Evolutionary conservation across 2,113 vertebrate species (phyloP).

Genomic region (Sceloporus tristichus): DNA sequence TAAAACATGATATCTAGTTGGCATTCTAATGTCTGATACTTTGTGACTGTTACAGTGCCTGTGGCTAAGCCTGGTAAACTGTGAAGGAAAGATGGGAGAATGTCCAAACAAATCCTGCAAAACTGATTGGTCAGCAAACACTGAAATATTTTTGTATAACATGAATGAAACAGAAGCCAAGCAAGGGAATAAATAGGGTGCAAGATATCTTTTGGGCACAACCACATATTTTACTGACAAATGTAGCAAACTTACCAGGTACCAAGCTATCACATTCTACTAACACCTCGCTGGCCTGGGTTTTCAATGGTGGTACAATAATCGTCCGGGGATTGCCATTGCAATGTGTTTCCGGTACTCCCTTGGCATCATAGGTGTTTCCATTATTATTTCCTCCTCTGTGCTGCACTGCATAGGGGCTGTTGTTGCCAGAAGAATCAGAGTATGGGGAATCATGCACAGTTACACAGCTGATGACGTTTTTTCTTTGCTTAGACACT

Average conservation of each 20-base stretch:
- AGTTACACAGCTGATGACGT: slow-evolving; percentile 98
- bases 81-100: not conserved
- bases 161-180: slow-evolving; percentile 55
- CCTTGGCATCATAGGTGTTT: slow-evolving; percentile 88
- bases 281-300: slow-evolving; percentile 87
- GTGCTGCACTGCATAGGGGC: slow-evolving; percentile 88
- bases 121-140: not conserved
- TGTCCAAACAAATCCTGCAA: not conserved
- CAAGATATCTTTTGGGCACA: slow-evolving; percentile 37
- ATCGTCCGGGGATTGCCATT: slow-evolving; percentile 91
- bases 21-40: not conserved
- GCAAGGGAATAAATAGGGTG: slow-evolving; percentile 32
- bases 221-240: slow-evolving; percentile 65
- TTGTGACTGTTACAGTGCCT: not conserved
- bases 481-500: slow-evolving; percentile 96
- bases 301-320: slow-evolving; percentile 96
- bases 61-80: not conserved
- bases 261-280: slow-evolving; percentile 91
- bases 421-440: slow-evolving; percentile 94
- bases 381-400: slow-evolving; percentile 78
- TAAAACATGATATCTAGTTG: not conserved
- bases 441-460: slow-evolving; percentile 98
- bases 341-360: slow-evolving; percentile 87
- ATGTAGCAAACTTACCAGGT: slow-evolving; percentile 84
- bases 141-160: slow-evolving; percentile 8